phyloP scores from a whole-genome alignment of 2,888 invertebrate genomes.

The Parelbella ahira region DNA sequence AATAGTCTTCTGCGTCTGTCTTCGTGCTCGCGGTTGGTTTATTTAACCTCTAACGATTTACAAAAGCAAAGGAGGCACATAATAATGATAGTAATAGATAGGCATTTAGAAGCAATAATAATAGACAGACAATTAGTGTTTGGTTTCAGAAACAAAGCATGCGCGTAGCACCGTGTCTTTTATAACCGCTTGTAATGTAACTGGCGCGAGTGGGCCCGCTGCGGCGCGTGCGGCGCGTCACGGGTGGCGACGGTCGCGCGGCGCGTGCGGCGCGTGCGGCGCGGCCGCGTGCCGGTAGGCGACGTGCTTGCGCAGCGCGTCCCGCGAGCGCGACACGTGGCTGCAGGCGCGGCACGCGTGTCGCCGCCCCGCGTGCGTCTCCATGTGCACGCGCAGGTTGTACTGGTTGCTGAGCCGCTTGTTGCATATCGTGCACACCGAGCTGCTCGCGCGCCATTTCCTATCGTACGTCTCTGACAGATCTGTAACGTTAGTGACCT shows the following conservation, averaged over 20 bases:
- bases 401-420: slow-evolving; percentile 95
- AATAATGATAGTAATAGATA: too few relatives aligned
- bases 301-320: slow-evolving; percentile 93
- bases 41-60: too few relatives aligned
- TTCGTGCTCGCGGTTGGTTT: too few relatives aligned
- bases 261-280: slow-evolving; percentile 81
- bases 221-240: slow-evolving; percentile 91
- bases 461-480: slow-evolving; percentile 48
- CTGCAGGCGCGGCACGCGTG: slow-evolving; percentile 93
- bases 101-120: too few relatives aligned
- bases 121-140: too few relatives aligned
- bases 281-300: slow-evolving; percentile 88
- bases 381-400: slow-evolving; percentile 93
- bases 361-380: slow-evolving; percentile 93
- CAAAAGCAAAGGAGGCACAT: too few relatives aligned
- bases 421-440: slow-evolving; percentile 91
- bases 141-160: too few relatives aligned
- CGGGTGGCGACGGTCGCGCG: slow-evolving; percentile 92
- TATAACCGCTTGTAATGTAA: slow-evolving; percentile 4
- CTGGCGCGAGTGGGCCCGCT: slow-evolving; percentile 2
- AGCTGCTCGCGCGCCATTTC: slow-evolving; percentile 55
- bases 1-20: too few relatives aligned
- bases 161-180: too few relatives aligned
- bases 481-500: slow-evolving; percentile 42
- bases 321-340: slow-evolving; percentile 92